Base-by-base conservation (phyloP, 2,888 invertebrate genomes). In the Sarcophaga caerulescens region DNA sequence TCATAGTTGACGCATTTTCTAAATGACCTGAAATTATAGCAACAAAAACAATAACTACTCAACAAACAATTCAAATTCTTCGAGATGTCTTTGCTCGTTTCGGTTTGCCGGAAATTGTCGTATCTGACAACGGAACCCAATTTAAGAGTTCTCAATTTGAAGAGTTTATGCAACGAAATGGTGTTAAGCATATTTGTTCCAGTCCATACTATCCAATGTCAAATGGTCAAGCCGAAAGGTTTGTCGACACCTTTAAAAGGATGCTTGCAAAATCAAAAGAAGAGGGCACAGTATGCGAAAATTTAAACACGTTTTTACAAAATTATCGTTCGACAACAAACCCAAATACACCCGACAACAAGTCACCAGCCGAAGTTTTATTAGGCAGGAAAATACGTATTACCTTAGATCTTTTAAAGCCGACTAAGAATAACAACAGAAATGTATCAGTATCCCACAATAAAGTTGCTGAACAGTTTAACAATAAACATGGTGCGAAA, bases 1-100 rank as follows among this genome's bases (percentile, higher is more conserved):
- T 93, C 10, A 87, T 93, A 10, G 90, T 92, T 4, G 93, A 93
- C 85, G 89, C 92, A 12, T 90, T 89, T 85, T 92, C 92, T 0
- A 94, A 93, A 83, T 94, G 93, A 92, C 89, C 91, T 35, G 25
- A 35, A 35, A 35, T 35, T 6, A 35, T 35, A 35, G 35, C 35
- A 35, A 35, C 35, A 6, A 35, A 35, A 35, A 35, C 35, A 35
- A 35, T 35, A 35, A 35, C 35, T 35, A 35, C 35, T 35, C 35
- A 69, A 8, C 69, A 74, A 79, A 84, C 78, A 25, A 63, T 78
- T 45, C 23, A 71, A 47, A 84, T 79, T 35, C 35, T 35, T 35
- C 35, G 35, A 35, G 35, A 35, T 6, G 35, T 35, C 6, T 35
- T 35, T 35, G 35, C 35, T 35, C 35, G 35, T 35, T 35, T 35